Conservation (phyloP, 2,797 vertebrate species). For the Micromesistius poutassou region DNA sequence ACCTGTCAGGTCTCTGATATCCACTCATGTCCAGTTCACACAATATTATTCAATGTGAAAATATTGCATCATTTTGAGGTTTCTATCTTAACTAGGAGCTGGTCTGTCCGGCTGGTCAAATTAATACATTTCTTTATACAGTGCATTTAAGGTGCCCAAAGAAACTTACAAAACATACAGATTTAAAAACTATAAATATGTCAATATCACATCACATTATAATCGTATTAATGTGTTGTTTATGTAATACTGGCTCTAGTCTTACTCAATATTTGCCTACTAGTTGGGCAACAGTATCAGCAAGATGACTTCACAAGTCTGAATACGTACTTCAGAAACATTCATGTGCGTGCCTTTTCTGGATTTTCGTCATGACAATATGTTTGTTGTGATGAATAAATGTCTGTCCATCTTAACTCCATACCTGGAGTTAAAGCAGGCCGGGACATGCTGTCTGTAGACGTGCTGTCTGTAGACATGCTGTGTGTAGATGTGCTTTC, state of each 20-base stretch:
- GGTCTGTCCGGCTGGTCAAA: background rate
- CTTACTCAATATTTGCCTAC: background rate
- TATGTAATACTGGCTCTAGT: background rate
- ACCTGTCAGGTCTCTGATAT: too few relatives aligned
- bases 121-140: background rate
- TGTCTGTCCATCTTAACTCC: background rate
- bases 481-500: background rate
- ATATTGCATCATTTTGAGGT: background rate
- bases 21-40: too few relatives aligned
- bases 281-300: background rate
- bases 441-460: constrained; percentile 31
- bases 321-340: background rate
- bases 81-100: too few relatives aligned
- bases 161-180: background rate
- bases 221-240: background rate
- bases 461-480: background rate
- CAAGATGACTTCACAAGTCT: background rate
- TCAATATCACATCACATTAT: background rate
- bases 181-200: background rate
- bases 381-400: background rate
- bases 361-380: background rate
- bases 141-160: background rate
- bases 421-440: constrained; percentile 25
- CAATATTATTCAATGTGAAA: background rate
- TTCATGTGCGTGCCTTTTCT: background rate